Conservation (phyloP, 2,113 vertebrate species). For the Rhea pennata region DNA sequence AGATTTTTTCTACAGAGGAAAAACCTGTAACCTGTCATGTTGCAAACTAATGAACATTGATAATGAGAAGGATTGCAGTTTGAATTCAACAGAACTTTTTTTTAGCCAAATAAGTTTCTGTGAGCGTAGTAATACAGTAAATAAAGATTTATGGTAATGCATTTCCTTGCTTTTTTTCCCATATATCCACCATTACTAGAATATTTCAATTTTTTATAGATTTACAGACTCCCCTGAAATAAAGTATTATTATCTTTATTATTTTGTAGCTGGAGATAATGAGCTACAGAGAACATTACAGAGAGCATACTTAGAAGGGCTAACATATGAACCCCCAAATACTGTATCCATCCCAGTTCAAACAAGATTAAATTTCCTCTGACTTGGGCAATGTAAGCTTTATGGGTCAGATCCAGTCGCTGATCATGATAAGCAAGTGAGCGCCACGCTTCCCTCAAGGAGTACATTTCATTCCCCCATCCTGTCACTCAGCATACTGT, state of each 20-base stretch:
- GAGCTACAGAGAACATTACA: background rate
- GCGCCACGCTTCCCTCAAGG: background rate
- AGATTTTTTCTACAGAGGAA: background rate
- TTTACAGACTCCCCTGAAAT: background rate
- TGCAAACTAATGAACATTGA: background rate
- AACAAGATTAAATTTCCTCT: background rate
- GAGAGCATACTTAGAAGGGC: background rate
- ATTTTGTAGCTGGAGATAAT: background rate
- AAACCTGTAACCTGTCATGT: background rate
- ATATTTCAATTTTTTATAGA: background rate
- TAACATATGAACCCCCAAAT: rapidly evolving
- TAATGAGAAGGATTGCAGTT: background rate
- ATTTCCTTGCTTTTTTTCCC: background rate
- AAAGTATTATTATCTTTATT: background rate
- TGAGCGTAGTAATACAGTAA: background rate
- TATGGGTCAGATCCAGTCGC: background rate
- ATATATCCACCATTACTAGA: background rate
- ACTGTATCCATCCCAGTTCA: background rate
- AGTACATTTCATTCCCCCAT: background rate
- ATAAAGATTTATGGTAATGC: background rate
- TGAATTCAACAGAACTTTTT: background rate
- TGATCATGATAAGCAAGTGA: rapidly evolving
- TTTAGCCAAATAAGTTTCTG: background rate
- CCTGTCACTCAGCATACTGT: too few species aligned
- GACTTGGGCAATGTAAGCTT: rapidly evolving